Base-by-base conservation (phyloP, 2,888 invertebrate genomes). In the Eristalis pertinax region DNA sequence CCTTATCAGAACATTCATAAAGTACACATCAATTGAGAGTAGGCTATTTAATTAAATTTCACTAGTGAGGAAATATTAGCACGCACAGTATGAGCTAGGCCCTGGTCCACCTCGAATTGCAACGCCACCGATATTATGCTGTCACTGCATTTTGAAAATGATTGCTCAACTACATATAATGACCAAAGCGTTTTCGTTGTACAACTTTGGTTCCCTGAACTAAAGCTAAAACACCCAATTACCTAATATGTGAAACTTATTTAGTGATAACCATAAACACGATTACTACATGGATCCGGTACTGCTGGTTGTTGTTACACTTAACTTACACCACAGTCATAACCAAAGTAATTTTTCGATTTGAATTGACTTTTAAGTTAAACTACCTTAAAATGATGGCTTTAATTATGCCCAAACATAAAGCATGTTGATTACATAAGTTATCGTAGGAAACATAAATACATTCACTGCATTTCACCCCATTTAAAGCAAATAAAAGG, bases 401-500 rank as follows among this genome's bases (percentile, higher is more conserved):
- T 75, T 79, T 76, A 76, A 76, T 80, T 76, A 80, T 79, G 56
- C 19, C 19, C 19, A 50, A 50, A 50, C 19, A 76, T 63, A 67
- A 62, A 50, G 11, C 62, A 75, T 43, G 43, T 43, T 29, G 60
- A 24, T 63, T 72, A 22, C 15, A 41, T 24, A 69, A 29, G 67
- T 62, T 73, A 63, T 68, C 63, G 24, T 38, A 64, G 35, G 8
- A 43, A 63, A 10, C 32, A 32, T 13, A 24, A 60, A 80, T 68
- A 67, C 41, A 67, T 74, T 64, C 24, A 32, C 75, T 69, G 58
- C 69, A 84, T 65, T 76, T 76, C 68, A 76, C 24, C 67, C 67
- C 81, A 76, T 76, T 81, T 81, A 72, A 76, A 76, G 81, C 72
- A 63, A 72, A 76, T 72, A 80, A 76, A 80, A 81, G 64, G 76